Conservation (phyloP, 1,140 invertebrate genomes). For the Olivierus martensii region DNA sequence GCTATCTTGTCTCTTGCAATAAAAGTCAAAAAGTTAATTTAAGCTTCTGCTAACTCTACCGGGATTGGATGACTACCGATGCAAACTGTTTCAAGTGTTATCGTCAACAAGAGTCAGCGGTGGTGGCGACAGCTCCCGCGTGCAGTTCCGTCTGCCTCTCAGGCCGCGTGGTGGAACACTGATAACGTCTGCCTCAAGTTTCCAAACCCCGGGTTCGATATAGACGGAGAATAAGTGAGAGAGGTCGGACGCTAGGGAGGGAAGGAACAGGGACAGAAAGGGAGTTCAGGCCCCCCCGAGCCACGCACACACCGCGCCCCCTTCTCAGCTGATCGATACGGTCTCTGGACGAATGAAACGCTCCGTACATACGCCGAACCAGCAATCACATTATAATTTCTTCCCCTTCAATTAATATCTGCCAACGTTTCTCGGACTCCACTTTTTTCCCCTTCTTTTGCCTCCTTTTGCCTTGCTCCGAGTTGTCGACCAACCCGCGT, state of each 20-base stretch:
- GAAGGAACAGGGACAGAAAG: neutral
- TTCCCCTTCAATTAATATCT: neutral
- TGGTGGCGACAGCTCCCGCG: neutral
- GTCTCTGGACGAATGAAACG: neutral
- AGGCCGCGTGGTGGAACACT: conserved; percentile 1
- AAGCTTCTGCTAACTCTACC: no score
- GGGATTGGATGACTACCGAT: no score
- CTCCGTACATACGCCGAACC: neutral
- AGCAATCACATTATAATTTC: neutral
- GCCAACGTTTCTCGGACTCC: neutral
- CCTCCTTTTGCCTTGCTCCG: neutral
- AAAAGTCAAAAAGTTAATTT: no score
- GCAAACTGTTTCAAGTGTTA: no score
- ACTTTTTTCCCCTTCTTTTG: neutral
- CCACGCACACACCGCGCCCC: neutral
- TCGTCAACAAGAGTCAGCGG: neutral
- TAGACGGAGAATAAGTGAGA: neutral
- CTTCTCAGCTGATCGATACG: no score
- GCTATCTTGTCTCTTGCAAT: no score
- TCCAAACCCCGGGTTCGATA: neutral
- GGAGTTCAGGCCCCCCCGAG: neutral
- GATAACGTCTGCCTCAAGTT: neutral
- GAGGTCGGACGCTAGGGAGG: neutral
- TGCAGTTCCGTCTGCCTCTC: neutral
- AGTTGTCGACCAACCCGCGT: no score